These are phyloP conservation scores for Stegastes partitus DNA, from an alignment of 2,113 vertebrate genomes.

Conservation along the genomic window DNA sequence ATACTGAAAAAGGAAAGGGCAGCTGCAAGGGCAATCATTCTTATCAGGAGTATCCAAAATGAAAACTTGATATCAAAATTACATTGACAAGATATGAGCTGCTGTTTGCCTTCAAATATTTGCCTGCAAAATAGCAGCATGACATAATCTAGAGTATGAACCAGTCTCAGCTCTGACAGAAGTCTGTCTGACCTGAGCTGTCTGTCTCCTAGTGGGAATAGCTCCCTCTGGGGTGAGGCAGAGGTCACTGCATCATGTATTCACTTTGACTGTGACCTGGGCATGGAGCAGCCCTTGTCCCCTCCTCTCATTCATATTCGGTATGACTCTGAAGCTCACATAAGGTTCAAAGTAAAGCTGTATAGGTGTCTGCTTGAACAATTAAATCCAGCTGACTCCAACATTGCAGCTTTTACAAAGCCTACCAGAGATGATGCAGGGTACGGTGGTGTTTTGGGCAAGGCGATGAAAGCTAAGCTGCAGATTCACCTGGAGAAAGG, in stretches of 20 bases:
- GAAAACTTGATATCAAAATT: constrained; percentile 4
- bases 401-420: not conserved
- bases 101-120: no score
- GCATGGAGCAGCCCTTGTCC: not conserved
- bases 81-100: not conserved
- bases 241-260: constrained; percentile 36
- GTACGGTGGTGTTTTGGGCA: not conserved
- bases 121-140: not conserved
- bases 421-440: not conserved
- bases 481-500: constrained; percentile 64
- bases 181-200: no score
- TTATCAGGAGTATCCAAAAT: constrained; percentile 3
- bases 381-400: not conserved
- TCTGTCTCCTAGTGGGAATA: constrained; percentile 33
- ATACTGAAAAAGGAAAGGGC: not conserved
- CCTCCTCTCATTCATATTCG: not conserved
- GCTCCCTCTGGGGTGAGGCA: constrained; percentile 51
- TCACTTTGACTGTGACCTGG: not conserved
- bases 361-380: not conserved
- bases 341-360: not conserved
- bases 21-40: not conserved
- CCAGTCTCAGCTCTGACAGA: constrained; percentile 5
- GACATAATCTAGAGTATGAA: not conserved
- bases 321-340: not conserved
- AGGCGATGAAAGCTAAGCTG: not conserved